These are phyloP conservation scores for Motacilla tschutschensis DNA, from an alignment of 2,113 vertebrate genomes.

Conservation along the genomic window DNA sequence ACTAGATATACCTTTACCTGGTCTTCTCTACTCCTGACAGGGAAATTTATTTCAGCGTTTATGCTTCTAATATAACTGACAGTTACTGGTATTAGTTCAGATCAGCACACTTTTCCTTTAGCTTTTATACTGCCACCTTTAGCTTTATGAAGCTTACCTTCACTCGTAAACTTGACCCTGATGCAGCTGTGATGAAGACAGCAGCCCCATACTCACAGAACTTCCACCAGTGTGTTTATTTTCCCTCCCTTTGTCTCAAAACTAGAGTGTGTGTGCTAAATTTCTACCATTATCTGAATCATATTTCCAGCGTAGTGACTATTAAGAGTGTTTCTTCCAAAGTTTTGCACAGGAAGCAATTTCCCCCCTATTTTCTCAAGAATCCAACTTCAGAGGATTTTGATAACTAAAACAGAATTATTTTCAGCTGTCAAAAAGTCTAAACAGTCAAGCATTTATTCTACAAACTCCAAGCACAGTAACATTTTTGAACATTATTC, in stretches of 20 bases:
- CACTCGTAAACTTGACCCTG: not conserved
- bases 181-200: not conserved
- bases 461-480: not conserved
- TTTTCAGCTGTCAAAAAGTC: not conserved
- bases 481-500: not conserved
- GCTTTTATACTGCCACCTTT: not conserved
- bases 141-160: not conserved
- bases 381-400: not conserved
- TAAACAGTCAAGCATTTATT: not conserved
- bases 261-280: fast-evolving
- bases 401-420: not conserved
- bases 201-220: not conserved
- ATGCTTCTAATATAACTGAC: not conserved
- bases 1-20: not conserved
- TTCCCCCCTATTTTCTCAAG: not conserved
- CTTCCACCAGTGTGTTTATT: not conserved
- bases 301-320: fast-evolving
- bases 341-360: not conserved
- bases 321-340: not conserved
- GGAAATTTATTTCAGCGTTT: not conserved
- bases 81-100: not conserved
- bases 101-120: not conserved
- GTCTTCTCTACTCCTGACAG: not conserved
- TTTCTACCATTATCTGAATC: not conserved
- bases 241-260: not conserved